Base-by-base conservation (phyloP, 92 coral and sea anemone species). In the Bergia puertoricense region DNA sequence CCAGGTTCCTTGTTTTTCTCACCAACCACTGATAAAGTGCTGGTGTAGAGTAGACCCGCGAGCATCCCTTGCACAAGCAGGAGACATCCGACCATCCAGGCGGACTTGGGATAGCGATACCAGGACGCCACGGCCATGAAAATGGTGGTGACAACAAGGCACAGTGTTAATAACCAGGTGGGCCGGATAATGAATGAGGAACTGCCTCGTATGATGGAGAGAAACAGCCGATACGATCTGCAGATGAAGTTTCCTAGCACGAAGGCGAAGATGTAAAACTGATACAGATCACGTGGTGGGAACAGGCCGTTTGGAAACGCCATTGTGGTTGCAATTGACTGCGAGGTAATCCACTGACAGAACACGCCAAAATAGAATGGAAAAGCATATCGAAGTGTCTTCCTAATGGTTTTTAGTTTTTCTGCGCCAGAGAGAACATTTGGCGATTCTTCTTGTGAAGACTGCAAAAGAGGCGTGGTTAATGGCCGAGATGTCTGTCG, bases 151-250 rank as follows among this genome's bases (percentile, higher is more conserved):
- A 76, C 86, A 82, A 82, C 86, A 50, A 56, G 74, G 20, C 86
- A 82, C 75, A 82, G 41, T 11, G 74, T 82, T 82, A 82, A 2
- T 20, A 82, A 23, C 86, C 86, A 82, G 36, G 86, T 82, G 14
- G 86, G 86, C 20, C 86, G 86, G 86, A 82, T 62, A 16, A 82
- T 23, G 37, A 82, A 54, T 14, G 86, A 20, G 5, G 86, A 59
- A 37, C 76, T 13, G 5, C 39, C 11, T 38, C 46, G 46, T 30
- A 82, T 11, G 13, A 82, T n/a, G 18, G 74, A 23, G 23, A 82
- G 86, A 6, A 82, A 40, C 22, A 82, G 48, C 43, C 86, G 86
- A 82, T 82, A 82, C 44, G 86, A 82, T 57, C 86, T 38, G 86
- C 86, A 59, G 74, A 59, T 56, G 39, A 82, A 82, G 51, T 36